Evolutionary conservation across 1,140 invertebrate species (phyloP), one percentile per base, ranked within the genome.

Genomic region (Cryptotermes secundus): DNA sequence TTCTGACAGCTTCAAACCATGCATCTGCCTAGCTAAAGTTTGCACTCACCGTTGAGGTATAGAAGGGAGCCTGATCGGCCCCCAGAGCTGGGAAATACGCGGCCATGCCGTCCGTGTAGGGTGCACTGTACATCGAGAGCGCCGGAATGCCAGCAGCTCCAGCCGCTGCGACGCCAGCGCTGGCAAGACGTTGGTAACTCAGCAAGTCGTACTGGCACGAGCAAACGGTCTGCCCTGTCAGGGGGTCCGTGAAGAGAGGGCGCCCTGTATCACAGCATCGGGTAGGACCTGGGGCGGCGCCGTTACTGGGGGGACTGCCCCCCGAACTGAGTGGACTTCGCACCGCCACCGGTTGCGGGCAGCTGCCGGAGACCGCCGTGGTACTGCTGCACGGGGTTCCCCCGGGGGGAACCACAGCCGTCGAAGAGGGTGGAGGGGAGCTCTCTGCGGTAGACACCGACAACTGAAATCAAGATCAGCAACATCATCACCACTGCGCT

Each of bases 201-300:
- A 92, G 87, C 79, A 89, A 85, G 86, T 90, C 90, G 88, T 93
- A 92, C 90, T 98, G 97, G 91, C 97, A 98, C 85, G 96, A 97
- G 91, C 97, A 98, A 26, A 98, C 94, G 16, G 95, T 96, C 90
- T 98, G 96, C 34, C 97, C 97, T 79, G 96, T 97, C 86, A 97
- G 92, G 16, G 97, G 97, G 90, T 98, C 96, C 85, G 96, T 97
- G 90, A 97, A 96, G 87, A 98, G 94, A 14, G 96, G 96, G 80
- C 97, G 92, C 80, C 97, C 97, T 84, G 96, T 97, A 91, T 98
- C 97, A 90, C 97, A 98, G 91, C 97, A 98, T 86, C 95, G 83
- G 90, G 87, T 89, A 90, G 87, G 90, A 90, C 87, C 90, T 92
- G 92, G 88, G 92, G 91, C 89, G 87, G 87, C 90, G 85, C 88